Base-by-base conservation (phyloP, 2,888 invertebrate genomes). In the Platycheirus rosarum region DNA sequence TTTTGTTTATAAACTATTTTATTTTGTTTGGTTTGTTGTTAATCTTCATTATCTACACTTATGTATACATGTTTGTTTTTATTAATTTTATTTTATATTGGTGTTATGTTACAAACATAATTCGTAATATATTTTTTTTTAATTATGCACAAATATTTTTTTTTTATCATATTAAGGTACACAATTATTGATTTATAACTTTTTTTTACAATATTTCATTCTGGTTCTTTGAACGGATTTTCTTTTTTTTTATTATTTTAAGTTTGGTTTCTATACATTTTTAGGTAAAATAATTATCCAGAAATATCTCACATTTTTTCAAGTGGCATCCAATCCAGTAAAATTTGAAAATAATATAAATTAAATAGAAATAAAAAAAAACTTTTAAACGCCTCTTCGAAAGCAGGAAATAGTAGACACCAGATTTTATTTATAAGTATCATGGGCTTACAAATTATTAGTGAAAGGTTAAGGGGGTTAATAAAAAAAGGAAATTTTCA, bases 101-200 rank as follows among this genome's bases (percentile, higher is more conserved):
- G 82, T 82, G 82, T 82, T 82, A 77, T 82, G 55, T 77, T 82
- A 82, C 82, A 82, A 82, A 82, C 60, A 55, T 70, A 76, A 70
- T 70, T 70, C 26, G 29, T 51, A 79, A 68, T 66, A 53, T 40
- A 16, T 49, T 23, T 62, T 20, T 20, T 29, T 76, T 53, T 76
- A 71, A 71, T 48, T 60, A 49, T 57, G 60, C 14, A 49, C 40
- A 35, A 51, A 75, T 48, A 69, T 65, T 53, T 62, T n/a, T 7
- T 11, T 75, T 76, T 65, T 76, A 57, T 70, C 35, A 80, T 70
- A 62, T 76, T 55, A 77, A 82, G 80, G 80, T 82, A 82, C 80
- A 82, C 62, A 77, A 74, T 80, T 80, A 76, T 76, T 66, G 57
- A 76, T 80, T 80, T 66, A 60, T 70, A 13, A 44, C 51, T 69